phyloP scores from a whole-genome alignment of 1,140 invertebrate genomes.

The Drosophila virilis region DNA sequence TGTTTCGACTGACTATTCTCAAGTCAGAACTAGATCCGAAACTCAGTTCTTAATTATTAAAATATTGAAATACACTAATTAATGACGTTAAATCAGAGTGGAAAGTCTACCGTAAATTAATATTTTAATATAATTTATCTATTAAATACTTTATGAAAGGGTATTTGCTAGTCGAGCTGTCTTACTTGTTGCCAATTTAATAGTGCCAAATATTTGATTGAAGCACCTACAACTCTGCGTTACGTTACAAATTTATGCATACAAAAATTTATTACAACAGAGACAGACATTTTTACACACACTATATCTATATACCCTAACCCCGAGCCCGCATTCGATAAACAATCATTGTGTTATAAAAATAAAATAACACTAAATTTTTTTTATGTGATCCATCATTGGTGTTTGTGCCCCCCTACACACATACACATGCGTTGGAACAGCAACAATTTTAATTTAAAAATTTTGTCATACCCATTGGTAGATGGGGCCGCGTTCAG shows the following conservation, averaged over 20 bases:
- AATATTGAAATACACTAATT: too few relatives aligned
- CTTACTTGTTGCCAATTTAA: background rate
- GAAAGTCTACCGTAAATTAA: too few relatives aligned
- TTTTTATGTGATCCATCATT: conserved; percentile 79
- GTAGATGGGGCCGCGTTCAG: conserved; percentile 23
- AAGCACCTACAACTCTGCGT: background rate
- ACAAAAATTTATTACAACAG: background rate
- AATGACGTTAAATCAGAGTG: too few relatives aligned
- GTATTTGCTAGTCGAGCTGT: background rate
- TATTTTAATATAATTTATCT: too few relatives aligned
- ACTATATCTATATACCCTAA: conserved; percentile 5
- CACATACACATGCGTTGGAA: background rate
- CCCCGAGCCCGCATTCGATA: conserved; percentile 29
- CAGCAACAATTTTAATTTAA: conserved; percentile 74
- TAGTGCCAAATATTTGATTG: background rate
- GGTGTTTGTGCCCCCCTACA: conserved; percentile 47
- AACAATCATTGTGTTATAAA: conserved; percentile 72
- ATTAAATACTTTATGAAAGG: too few relatives aligned
- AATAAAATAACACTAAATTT: conserved; percentile 72
- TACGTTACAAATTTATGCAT: conserved; percentile 9
- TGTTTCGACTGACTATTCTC: too few relatives aligned
- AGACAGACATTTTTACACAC: background rate
- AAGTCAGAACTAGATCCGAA: too few relatives aligned
- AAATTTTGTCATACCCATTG: conserved; percentile 73
- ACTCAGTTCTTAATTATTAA: too few relatives aligned